phyloP scores from a whole-genome alignment of 2,888 invertebrate genomes.

The Nomada ruficornis region DNA sequence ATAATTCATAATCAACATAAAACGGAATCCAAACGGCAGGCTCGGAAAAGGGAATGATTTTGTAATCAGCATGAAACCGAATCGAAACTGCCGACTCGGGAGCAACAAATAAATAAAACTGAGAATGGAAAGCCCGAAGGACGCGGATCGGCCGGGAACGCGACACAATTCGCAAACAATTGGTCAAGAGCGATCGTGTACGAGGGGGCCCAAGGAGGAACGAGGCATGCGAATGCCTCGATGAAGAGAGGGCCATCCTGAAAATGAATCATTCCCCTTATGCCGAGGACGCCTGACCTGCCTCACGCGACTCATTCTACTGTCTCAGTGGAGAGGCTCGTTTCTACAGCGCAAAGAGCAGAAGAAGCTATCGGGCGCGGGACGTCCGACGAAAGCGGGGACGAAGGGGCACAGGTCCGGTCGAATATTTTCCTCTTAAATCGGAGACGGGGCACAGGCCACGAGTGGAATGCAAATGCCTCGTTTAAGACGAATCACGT shows the following conservation, averaged over 20 bases:
- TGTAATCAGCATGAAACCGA: too few relatives aligned
- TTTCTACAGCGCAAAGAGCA: constrained; percentile 29
- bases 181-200: background rate
- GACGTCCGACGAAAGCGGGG: background rate
- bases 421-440: constrained; percentile 48
- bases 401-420: background rate
- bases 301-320: constrained; percentile 69
- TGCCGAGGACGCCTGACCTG: constrained; percentile 71
- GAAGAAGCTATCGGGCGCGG: background rate
- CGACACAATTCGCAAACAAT: constrained; percentile 45
- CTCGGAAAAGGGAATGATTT: too few relatives aligned
- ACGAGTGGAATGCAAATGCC: constrained; percentile 65
- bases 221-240: constrained; percentile 60
- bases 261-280: constrained; percentile 65
- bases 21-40: too few relatives aligned
- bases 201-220: constrained; percentile 33
- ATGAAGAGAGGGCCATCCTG: constrained; percentile 58
- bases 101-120: background rate
- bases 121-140: background rate
- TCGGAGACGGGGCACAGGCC: constrained; percentile 37
- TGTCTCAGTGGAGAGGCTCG: constrained; percentile 39
- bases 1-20: background rate
- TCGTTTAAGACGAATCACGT: constrained; percentile 66
- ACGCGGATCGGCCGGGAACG: background rate
- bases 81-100: too few relatives aligned